Evolutionary conservation across 2,113 vertebrate species (phyloP), one percentile per base, ranked within the genome.

Genomic region (Aldabrachelys gigantea): DNA sequence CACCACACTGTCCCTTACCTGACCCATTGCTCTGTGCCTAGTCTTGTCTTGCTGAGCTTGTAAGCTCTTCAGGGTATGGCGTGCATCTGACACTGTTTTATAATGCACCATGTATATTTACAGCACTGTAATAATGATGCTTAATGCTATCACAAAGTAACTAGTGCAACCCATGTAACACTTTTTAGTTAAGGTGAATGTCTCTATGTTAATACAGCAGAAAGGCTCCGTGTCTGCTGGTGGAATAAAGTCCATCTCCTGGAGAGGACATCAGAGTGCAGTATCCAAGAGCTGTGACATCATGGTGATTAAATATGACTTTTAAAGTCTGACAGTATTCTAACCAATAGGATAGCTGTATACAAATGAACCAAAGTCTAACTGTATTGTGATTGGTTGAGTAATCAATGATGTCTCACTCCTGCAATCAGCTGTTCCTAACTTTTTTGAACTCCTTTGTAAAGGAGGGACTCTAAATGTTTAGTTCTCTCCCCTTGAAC

Each of bases 181-280:
- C 38, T 44, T 44, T 76, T 25, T 25, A 69, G 72, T 44, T 44
- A 41, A 25, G 24, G 24, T 44, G 72, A 38, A 25, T 76, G 22
- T 10, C 21, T 75, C 38, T 35, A 0, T 4, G 16, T 2, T 62
- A 78, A 41, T 75, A 80, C 35, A 80, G 12, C 62, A 87, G n/a
- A 75, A 57, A n/a, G 11, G 56, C 72, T 44, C 78, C 38, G 53
- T 59, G 81, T 22, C 22, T 84, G 1, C 1, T 57, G 25, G 35
- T 65, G 53, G 38, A 44, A 12, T 25, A 44, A 75, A 41, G 72
- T 44, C 24, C 9, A 13, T 76, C 69, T 85, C 0, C 0, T 14
- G 75, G 49, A 54, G 13, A 38, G 44, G 75, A 86, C 0, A 24
- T 75, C 0, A 0, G 19, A 91, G 59, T 92, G 84, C 25, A n/a